Evolutionary conservation across 2,888 invertebrate genomes (phyloP).

Genomic region (Serripes groenlandicus): DNA sequence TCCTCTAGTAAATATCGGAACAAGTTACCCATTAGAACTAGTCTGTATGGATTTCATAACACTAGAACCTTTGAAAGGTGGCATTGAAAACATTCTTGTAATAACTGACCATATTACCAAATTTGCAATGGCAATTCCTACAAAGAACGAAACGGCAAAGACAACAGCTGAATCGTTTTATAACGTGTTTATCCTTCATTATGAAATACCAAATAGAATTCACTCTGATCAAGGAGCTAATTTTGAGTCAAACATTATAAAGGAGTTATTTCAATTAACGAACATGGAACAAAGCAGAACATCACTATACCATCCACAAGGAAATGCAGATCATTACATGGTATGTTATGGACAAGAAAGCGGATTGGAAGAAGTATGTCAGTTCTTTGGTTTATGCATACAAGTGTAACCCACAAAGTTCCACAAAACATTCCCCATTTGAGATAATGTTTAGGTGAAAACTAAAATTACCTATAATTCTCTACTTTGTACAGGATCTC

Average conservation of each 20-base stretch:
- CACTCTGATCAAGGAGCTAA: slow-evolving; percentile 5
- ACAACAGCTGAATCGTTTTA: background rate
- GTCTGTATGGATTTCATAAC: no score
- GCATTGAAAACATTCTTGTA: no score
- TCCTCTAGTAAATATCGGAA: no score
- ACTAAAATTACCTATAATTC: background rate
- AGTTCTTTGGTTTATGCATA: background rate
- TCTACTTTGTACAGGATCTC: background rate
- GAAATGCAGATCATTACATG: background rate
- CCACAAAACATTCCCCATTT: background rate
- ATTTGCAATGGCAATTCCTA: no score
- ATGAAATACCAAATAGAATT: background rate
- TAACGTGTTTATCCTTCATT: background rate
- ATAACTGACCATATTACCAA: no score
- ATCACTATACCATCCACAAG: background rate
- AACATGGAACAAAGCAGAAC: background rate
- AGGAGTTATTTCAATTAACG: background rate
- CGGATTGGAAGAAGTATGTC: slow-evolving; percentile 1
- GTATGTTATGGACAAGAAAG: background rate
- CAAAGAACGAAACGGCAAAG: no score
- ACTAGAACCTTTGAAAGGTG: no score
- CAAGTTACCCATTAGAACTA: no score
- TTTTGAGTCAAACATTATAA: background rate
- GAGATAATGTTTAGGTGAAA: background rate
- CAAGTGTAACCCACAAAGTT: background rate